Evolutionary conservation across 2,797 vertebrate species (phyloP).

Genomic region (Darevskia nairensis): DNA sequence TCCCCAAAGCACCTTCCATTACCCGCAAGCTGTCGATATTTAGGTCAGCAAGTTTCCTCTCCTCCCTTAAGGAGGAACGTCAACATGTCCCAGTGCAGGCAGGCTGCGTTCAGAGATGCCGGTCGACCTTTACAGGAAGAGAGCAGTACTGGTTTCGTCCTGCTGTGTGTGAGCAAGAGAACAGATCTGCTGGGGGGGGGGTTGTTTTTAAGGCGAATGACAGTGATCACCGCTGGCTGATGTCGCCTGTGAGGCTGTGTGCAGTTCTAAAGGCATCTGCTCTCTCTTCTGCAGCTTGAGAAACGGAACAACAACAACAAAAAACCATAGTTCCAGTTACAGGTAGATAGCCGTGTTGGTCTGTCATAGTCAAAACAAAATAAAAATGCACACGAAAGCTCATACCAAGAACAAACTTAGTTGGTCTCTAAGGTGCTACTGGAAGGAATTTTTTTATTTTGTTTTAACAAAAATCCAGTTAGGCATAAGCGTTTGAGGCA

Average conservation of each 20-base stretch:
- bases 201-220: neutral
- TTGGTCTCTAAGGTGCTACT: no score
- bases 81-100: neutral
- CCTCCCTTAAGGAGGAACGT: conserved; percentile 9
- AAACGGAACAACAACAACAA: neutral
- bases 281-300: neutral
- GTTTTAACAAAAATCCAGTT: no score
- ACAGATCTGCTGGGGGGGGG: neutral
- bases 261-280: neutral
- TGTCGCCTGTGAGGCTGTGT: neutral
- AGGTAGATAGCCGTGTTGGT: no score
- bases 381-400: no score
- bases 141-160: neutral
- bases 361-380: no score
- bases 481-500: neutral
- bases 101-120: neutral
- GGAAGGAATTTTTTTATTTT: no score
- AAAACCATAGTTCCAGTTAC: no score
- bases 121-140: conserved; percentile 19
- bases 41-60: conserved; percentile 18
- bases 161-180: conserved; percentile 8
- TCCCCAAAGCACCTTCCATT: neutral
- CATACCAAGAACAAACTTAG: no score
- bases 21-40: conserved; percentile 11
- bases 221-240: neutral